Evolutionary conservation across 2,888 invertebrate species (phyloP).

Genomic region (Chaitophorus viminalis): DNA sequence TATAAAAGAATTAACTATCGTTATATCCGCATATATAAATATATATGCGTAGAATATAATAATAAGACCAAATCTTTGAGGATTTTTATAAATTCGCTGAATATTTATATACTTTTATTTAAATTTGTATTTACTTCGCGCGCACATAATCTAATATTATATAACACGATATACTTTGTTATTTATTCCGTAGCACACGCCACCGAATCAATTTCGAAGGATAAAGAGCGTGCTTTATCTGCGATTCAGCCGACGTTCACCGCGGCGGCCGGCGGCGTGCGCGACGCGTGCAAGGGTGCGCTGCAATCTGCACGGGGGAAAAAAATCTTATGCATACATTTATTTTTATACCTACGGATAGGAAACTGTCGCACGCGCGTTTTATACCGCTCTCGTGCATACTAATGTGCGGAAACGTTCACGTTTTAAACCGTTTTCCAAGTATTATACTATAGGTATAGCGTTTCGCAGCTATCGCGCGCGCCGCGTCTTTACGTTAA

Average conservation of each 20-base stretch:
- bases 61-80: too few relatives aligned
- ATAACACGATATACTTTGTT: not conserved
- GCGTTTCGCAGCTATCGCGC: too few relatives aligned
- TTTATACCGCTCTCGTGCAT: slow-evolving; percentile 22
- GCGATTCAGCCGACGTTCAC: not conserved
- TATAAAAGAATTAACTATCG: too few relatives aligned
- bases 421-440: slow-evolving; percentile 34
- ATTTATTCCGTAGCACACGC: slow-evolving; percentile 26
- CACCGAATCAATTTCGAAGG: slow-evolving; percentile 51
- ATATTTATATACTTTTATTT: not conserved
- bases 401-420: not conserved
- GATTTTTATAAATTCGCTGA: too few relatives aligned
- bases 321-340: not conserved
- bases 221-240: slow-evolving; percentile 55
- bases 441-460: not conserved
- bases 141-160: not conserved
- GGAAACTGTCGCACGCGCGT: slow-evolving; percentile 6
- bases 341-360: not conserved
- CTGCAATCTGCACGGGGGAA: not conserved
- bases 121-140: slow-evolving; percentile 30
- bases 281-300: not conserved
- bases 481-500: not conserved
- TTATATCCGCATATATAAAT: too few relatives aligned
- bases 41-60: too few relatives aligned
- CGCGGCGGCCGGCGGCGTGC: not conserved